These are phyloP conservation scores for Otus sunia DNA, from an alignment of 2,113 vertebrate genomes.

Conservation along the genomic window DNA sequence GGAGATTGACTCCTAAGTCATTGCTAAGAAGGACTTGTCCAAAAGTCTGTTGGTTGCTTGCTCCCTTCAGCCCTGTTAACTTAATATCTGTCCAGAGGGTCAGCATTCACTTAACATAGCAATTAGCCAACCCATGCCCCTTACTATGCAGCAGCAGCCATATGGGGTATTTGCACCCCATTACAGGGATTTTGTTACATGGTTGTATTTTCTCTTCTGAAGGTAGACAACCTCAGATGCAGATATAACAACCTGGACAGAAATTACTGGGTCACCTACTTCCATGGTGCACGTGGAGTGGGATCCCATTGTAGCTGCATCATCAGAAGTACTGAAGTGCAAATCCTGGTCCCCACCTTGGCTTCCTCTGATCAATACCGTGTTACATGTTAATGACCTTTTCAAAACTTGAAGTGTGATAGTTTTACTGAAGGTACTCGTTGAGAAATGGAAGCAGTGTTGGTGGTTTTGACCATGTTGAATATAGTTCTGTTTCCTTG, in stretches of 20 bases:
- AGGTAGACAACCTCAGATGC: neutral
- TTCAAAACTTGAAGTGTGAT: neutral
- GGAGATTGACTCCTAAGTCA: neutral
- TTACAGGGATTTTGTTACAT: neutral
- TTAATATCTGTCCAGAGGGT: neutral
- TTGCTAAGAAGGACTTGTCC: neutral
- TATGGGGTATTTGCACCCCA: neutral
- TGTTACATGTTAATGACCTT: neutral
- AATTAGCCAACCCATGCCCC: neutral
- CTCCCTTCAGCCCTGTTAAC: accelerated
- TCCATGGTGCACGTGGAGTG: accelerated
- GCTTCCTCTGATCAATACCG: neutral
- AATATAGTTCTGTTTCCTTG: neutral
- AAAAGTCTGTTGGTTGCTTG: neutral
- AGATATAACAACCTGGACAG: too few relatives aligned
- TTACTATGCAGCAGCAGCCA: neutral
- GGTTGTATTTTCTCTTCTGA: neutral
- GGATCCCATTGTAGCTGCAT: neutral
- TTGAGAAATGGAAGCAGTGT: neutral
- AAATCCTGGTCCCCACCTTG: neutral
- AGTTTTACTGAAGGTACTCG: neutral
- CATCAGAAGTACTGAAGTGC: neutral
- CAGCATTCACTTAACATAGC: neutral
- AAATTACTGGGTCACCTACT: neutral
- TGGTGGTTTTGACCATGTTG: neutral